Conservation (phyloP, 2,888 invertebrate genomes). For the Heliconius ethilla region DNA sequence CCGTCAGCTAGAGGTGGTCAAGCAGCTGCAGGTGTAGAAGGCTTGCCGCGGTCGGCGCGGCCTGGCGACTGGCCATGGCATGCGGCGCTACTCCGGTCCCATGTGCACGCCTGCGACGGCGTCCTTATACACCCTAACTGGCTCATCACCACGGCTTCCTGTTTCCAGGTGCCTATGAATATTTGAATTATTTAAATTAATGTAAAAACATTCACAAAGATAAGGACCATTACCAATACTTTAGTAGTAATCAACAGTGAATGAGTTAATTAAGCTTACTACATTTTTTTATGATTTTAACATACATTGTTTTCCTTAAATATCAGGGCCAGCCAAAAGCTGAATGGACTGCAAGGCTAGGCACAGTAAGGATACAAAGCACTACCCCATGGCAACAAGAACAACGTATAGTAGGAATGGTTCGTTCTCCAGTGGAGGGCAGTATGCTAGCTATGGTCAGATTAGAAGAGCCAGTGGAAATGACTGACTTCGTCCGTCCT, state of each 20-base stretch:
- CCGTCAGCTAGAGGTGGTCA: constrained; percentile 82
- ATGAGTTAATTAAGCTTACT: background rate
- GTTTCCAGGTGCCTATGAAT: constrained; percentile 83
- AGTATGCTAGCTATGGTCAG: constrained; percentile 91
- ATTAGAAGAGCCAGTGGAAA: constrained; percentile 87
- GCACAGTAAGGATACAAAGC: constrained; percentile 88
- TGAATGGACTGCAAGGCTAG: constrained; percentile 92
- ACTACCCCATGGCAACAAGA: constrained; percentile 95
- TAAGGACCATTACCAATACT: no score
- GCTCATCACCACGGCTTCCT: constrained; percentile 93
- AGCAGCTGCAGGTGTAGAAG: constrained; percentile 72
- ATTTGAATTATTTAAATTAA: no score
- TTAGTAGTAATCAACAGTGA: no score
- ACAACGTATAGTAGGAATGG: constrained; percentile 91
- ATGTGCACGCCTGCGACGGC: constrained; percentile 94
- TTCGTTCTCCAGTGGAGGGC: constrained; percentile 94
- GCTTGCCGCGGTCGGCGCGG: constrained; percentile 86
- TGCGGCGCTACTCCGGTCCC: constrained; percentile 90
- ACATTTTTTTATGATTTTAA: background rate
- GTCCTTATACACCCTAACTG: constrained; percentile 90
- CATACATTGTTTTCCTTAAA: background rate
- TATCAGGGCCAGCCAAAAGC: constrained; percentile 90
- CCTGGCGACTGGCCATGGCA: constrained; percentile 98
- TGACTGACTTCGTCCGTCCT: constrained; percentile 92
- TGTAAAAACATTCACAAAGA: no score